Percentiles rank a stretch among this genome's conserved stretches.
Conservation (phyloP, 2,797 vertebrate genomes). For the Anas georgica region DNA sequence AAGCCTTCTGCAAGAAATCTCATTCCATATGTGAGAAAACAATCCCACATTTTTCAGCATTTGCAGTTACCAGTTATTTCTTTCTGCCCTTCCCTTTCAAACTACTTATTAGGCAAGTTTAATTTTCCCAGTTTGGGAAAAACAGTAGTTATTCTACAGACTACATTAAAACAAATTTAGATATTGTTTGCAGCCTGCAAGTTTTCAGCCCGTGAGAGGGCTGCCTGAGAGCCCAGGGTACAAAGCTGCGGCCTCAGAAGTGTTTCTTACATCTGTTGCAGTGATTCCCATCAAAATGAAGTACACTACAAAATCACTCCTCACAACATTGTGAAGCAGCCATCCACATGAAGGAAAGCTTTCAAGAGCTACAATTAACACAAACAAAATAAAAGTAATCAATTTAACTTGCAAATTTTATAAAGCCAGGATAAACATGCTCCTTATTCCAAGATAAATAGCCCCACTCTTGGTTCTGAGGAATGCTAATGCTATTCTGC, state of each 20-base stretch:
- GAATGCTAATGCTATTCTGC: conserved; percentile 11
- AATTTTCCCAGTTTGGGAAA: not conserved
- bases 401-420: not conserved
- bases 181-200: not conserved
- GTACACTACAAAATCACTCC: not conserved
- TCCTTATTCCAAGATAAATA: conserved; percentile 1
- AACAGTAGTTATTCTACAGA: not conserved
- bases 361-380: not conserved
- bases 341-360: not conserved
- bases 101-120: not conserved
- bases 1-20: conserved; percentile 63
- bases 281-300: not conserved
- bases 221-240: not conserved
- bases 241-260: not conserved
- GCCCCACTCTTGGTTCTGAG: not conserved
- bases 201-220: not conserved
- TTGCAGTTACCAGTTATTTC: not conserved
- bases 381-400: not conserved
- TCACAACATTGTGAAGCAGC: not conserved
- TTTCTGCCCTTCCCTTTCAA: not conserved
- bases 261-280: not conserved
- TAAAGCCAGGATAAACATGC: not conserved
- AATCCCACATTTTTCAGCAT: not conserved
- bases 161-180: not conserved
- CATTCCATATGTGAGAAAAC: conserved; percentile 70